phyloP scores from a whole-genome alignment of 2,113 vertebrate genomes.

The Pundamilia nyererei region DNA sequence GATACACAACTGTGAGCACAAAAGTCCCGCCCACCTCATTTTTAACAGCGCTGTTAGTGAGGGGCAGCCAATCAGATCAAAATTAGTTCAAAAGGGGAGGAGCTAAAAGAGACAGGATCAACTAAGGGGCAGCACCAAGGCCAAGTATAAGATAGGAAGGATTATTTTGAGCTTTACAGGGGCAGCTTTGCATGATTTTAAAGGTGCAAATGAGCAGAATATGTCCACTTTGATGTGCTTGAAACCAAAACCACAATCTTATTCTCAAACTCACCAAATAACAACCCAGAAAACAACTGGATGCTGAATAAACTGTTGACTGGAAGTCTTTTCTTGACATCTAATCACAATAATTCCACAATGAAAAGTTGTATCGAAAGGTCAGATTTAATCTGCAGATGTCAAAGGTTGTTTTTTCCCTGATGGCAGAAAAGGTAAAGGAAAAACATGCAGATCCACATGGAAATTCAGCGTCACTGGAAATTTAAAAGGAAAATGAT shows the following conservation, averaged over 20 bases:
- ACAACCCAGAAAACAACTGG: fast-evolving
- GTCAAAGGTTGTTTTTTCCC: not conserved
- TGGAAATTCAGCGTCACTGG: not conserved
- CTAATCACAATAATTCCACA: not conserved
- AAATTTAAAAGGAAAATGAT: not conserved
- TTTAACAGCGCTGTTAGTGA: not conserved
- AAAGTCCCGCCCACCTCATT: not conserved
- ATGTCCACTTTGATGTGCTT: not conserved
- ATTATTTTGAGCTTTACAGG: not conserved
- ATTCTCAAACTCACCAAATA: not conserved
- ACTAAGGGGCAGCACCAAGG: not conserved
- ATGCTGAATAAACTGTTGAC: not conserved
- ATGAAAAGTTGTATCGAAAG: not conserved
- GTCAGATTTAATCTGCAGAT: not conserved
- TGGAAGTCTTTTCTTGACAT: not conserved
- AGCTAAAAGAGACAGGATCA: not conserved
- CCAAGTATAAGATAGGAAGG: not conserved
- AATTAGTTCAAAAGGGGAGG: not conserved
- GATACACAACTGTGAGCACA: not conserved
- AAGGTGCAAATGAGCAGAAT: not conserved
- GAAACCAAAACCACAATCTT: not conserved
- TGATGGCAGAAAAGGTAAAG: not conserved
- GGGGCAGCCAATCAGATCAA: not conserved
- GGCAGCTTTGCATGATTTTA: not conserved
- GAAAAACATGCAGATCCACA: not conserved